These are phyloP conservation scores for Nipponacmea schrenckii DNA, from an alignment of 2,888 invertebrate genomes.

Conservation along the genomic window DNA sequence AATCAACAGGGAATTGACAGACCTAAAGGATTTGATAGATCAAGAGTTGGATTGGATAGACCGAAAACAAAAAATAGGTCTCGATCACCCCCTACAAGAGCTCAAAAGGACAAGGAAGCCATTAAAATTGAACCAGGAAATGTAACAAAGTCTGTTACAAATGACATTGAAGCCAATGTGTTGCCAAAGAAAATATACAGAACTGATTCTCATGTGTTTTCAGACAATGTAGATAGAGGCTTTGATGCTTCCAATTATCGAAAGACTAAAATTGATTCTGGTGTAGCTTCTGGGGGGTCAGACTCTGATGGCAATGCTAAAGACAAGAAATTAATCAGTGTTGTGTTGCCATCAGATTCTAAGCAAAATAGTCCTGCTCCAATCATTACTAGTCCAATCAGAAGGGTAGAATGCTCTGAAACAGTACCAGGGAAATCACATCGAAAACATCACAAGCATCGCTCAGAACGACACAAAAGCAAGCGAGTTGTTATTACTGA, in stretches of 20 bases:
- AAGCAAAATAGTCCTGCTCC: background rate
- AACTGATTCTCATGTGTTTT: background rate
- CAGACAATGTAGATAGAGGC: background rate
- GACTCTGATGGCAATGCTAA: background rate
- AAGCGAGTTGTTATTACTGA: background rate
- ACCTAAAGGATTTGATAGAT: background rate
- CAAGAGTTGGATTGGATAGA: background rate
- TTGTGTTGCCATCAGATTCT: conserved; percentile 18
- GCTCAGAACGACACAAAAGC: background rate
- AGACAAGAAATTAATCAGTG: conserved; percentile 22
- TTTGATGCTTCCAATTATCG: conserved; percentile 6
- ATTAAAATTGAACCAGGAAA: background rate
- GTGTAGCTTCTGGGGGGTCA: background rate
- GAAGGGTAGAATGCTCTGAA: background rate
- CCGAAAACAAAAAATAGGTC: background rate
- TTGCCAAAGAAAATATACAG: background rate
- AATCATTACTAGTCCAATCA: background rate
- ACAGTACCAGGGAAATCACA: conserved; percentile 10
- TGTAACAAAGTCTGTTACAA: background rate
- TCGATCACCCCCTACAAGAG: background rate
- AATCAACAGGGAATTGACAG: background rate
- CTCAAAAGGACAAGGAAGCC: background rate
- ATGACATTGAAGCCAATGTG: too few relatives aligned
- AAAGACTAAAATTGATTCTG: background rate
- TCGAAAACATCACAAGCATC: background rate